Conservation (phyloP, 2,797 vertebrate species). For the Oreochromis grahami region DNA sequence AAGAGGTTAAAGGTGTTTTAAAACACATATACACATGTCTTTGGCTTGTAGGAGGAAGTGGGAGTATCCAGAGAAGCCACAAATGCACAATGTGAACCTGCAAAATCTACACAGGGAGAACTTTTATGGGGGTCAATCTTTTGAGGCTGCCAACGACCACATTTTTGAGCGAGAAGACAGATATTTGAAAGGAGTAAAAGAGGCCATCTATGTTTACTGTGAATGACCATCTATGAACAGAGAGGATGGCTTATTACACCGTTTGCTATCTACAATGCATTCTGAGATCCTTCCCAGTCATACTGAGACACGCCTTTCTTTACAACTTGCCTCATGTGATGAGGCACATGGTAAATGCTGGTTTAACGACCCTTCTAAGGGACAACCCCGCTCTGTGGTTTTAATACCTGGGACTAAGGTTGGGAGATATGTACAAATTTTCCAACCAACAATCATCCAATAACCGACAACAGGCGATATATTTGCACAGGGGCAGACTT, state of each 20-base stretch:
- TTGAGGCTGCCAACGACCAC: background rate
- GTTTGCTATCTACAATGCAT: background rate
- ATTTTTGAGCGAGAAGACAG: background rate
- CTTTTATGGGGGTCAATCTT: background rate
- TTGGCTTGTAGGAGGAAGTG: background rate
- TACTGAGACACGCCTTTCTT: background rate
- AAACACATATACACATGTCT: background rate
- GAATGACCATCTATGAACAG: background rate
- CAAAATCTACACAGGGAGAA: background rate
- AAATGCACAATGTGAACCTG: background rate
- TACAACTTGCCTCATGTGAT: background rate
- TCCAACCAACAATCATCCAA: background rate
- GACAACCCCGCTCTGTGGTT: background rate
- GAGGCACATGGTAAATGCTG: background rate
- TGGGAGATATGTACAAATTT: too few relatives aligned
- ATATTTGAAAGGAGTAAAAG: background rate
- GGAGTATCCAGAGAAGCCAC: background rate
- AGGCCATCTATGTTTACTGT: background rate
- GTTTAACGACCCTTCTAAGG: background rate
- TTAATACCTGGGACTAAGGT: background rate
- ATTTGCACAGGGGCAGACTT: background rate
- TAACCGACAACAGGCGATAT: background rate
- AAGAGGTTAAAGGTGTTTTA: background rate
- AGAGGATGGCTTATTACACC: background rate
- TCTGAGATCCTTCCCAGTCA: background rate